These are phyloP conservation scores for Pyrgus malvae DNA, from an alignment of 2,888 invertebrate species.

Conservation along the genomic window DNA sequence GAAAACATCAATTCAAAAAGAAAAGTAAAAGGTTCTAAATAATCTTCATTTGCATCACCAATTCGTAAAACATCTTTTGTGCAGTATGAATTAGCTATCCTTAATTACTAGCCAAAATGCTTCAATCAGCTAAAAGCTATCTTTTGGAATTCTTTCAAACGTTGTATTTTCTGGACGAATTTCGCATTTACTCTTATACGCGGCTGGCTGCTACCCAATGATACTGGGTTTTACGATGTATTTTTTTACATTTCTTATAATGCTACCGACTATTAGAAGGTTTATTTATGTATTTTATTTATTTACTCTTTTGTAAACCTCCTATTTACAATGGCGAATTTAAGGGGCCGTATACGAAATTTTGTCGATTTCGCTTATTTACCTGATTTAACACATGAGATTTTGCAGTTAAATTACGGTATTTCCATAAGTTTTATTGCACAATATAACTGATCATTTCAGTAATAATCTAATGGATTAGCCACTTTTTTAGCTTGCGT, in stretches of 20 bases:
- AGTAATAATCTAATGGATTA: too few relatives aligned
- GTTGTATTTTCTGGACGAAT: conserved; percentile 40
- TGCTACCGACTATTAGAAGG: background rate
- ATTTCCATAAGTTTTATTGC: too few relatives aligned
- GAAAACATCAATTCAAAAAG: too few relatives aligned
- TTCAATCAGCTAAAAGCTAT: conserved; percentile 58
- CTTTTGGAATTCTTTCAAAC: conserved; percentile 44
- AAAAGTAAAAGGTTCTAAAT: background rate
- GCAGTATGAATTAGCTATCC: conserved; percentile 18
- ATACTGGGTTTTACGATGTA: background rate
- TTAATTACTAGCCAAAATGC: conserved; percentile 38
- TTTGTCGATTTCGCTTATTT: too few relatives aligned
- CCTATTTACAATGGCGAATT: too few relatives aligned
- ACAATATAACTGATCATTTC: too few relatives aligned
- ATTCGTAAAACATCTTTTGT: conserved; percentile 12
- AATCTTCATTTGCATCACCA: conserved; percentile 9
- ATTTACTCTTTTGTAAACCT: too few relatives aligned
- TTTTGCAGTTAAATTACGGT: too few relatives aligned
- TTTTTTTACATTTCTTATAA: conserved; percentile 10
- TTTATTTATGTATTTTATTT: too few relatives aligned
- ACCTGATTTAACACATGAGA: too few relatives aligned
- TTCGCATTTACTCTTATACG: conserved; percentile 17
- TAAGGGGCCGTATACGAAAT: too few relatives aligned
- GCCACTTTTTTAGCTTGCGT: too few relatives aligned
- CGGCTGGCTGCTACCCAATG: conserved; percentile 11